Conservation (phyloP, 2,113 vertebrate species). For the Circaetus gallicus region DNA sequence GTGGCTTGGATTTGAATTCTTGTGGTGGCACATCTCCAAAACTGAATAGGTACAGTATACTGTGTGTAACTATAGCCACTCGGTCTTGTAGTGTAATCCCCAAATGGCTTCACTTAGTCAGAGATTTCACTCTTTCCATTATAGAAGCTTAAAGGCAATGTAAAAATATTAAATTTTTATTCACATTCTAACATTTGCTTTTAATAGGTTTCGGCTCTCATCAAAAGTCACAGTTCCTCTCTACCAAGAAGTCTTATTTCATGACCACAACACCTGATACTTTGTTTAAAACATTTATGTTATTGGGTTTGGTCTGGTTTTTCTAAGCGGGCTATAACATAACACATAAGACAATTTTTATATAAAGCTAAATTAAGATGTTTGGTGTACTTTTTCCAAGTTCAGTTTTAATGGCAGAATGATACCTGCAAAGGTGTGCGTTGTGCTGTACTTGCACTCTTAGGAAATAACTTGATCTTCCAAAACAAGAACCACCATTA, state of each 20-base stretch:
- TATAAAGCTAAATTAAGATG: background rate
- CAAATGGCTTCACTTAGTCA: background rate
- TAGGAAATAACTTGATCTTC: background rate
- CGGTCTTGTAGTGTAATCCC: background rate
- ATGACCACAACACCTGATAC: background rate
- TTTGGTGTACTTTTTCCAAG: background rate
- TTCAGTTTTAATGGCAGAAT: background rate
- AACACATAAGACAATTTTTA: background rate
- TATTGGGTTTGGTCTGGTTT: background rate
- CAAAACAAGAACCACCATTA: background rate
- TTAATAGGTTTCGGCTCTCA: background rate
- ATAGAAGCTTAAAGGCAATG: background rate
- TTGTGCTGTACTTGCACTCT: background rate
- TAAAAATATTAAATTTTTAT: background rate
- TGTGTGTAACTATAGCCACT: background rate
- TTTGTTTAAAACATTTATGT: background rate
- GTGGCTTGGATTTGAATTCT: slow-evolving; percentile 30
- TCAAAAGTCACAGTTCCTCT: background rate
- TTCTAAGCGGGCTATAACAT: background rate
- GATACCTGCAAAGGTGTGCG: background rate
- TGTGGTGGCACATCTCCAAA: slow-evolving; percentile 15
- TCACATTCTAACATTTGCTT: background rate
- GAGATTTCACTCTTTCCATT: background rate
- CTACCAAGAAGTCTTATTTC: background rate
- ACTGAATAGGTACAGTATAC: background rate